Conservation (phyloP, 2,113 vertebrate genomes). For the Poeciliopsis occidentalis region DNA sequence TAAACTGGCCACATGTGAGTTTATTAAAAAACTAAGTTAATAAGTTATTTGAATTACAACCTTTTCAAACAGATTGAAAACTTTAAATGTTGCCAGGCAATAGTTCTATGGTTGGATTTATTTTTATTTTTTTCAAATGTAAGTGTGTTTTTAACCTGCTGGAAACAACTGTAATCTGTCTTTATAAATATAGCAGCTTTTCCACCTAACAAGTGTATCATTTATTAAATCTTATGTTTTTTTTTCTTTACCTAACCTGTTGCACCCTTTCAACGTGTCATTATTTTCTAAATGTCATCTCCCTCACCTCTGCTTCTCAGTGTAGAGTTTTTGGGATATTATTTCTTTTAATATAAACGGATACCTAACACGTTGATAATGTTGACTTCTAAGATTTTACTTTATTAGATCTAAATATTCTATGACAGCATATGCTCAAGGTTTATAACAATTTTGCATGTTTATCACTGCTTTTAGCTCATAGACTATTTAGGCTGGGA, state of each 20-base stretch:
- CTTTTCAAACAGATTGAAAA: neutral
- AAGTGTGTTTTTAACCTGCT: constrained; percentile 34
- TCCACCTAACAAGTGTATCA: constrained; percentile 17
- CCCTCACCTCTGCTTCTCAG: constrained; percentile 21
- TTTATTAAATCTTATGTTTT: constrained; percentile 25
- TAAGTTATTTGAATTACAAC: neutral
- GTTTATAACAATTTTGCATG: neutral
- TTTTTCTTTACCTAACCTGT: constrained; percentile 17
- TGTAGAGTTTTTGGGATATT: constrained; percentile 16
- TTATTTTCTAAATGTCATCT: constrained; percentile 59
- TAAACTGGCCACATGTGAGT: no score
- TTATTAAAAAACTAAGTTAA: no score
- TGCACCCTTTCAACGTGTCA: constrained; percentile 28
- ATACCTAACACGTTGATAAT: neutral
- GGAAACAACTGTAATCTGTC: constrained; percentile 27
- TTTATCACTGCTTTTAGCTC: neutral
- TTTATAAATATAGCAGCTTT: constrained; percentile 27
- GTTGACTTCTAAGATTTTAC: neutral
- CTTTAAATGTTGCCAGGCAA: neutral
- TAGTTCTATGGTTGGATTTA: constrained; percentile 1
- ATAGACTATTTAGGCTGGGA: neutral
- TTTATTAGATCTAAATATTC: neutral
- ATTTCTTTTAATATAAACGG: neutral
- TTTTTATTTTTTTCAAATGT: constrained; percentile 33
- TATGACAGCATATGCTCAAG: neutral